Conservation (phyloP, 37 sponge, comb jelly and placozoan species). For the Theonella swinhoei region DNA sequence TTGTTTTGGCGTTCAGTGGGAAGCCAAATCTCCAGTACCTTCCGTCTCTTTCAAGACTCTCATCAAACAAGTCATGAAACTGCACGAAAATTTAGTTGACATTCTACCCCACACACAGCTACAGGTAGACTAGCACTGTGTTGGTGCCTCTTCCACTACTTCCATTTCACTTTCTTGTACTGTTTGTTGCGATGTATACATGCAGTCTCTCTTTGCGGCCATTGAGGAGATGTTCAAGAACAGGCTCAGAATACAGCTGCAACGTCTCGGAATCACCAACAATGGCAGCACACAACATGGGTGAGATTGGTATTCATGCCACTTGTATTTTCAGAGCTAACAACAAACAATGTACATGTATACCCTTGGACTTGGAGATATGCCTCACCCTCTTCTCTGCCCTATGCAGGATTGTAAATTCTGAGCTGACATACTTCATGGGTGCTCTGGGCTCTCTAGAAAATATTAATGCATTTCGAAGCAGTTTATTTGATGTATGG, state of each 20-base stretch:
- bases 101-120: conserved; percentile 83
- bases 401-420: conserved; percentile 71
- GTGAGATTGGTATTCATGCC: conserved; percentile 10
- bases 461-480: conserved; percentile 66
- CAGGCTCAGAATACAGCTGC: conserved; percentile 40
- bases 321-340: neutral
- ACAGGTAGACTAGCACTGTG: conserved; percentile 16
- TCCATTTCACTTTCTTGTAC: conserved; percentile 63
- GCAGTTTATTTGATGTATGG: conserved; percentile 86
- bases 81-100: conserved; percentile 89
- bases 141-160: conserved; percentile 10
- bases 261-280: conserved; percentile 63
- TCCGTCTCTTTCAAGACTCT: conserved; percentile 75
- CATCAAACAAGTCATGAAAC: conserved; percentile 84
- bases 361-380: neutral
- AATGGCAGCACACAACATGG: conserved; percentile 90
- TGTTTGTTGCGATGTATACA: neutral
- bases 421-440: conserved; percentile 72
- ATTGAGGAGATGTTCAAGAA: conserved; percentile 62
- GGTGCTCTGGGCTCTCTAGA: conserved; percentile 71
- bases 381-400: neutral
- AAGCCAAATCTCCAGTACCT: conserved; percentile 82
- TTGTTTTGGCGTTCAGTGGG: conserved; percentile 67
- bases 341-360: neutral
- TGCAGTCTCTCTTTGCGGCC: conserved; percentile 60